These are phyloP conservation scores for Philhelius pedissequus DNA, from an alignment of 2,888 invertebrate species.

Conservation along the genomic window DNA sequence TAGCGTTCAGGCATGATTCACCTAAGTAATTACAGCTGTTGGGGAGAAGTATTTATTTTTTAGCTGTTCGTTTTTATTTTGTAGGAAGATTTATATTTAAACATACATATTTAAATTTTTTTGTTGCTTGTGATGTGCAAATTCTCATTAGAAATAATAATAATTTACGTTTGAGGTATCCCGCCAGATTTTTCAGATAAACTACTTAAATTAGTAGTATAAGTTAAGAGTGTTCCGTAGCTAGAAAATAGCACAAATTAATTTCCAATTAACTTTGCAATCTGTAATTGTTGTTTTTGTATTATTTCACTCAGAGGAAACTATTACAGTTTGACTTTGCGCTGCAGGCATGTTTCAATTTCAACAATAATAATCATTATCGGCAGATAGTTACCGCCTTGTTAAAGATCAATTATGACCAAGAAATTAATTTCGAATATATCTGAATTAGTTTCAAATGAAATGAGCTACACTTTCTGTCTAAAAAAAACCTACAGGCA, in stretches of 20 bases:
- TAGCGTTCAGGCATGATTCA: slow-evolving; percentile 43
- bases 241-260: background rate
- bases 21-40: slow-evolving; percentile 30
- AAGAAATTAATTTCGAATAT: background rate
- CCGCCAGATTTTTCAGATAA: no score
- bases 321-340: background rate
- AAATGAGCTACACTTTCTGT: no score
- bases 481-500: background rate
- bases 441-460: background rate
- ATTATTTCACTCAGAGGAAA: background rate
- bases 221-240: background rate
- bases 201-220: no score
- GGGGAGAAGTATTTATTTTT: background rate
- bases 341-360: background rate
- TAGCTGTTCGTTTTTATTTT: background rate
- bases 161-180: no score
- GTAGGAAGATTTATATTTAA: no score
- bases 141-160: background rate
- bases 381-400: background rate
- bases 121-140: background rate
- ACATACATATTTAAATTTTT: background rate
- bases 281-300: background rate
- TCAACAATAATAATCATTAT: background rate
- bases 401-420: background rate
- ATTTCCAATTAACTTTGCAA: slow-evolving; percentile 9